These are phyloP conservation scores for Aspiorhynchus laticeps DNA, from an alignment of 2,113 vertebrate species.

Conservation along the genomic window DNA sequence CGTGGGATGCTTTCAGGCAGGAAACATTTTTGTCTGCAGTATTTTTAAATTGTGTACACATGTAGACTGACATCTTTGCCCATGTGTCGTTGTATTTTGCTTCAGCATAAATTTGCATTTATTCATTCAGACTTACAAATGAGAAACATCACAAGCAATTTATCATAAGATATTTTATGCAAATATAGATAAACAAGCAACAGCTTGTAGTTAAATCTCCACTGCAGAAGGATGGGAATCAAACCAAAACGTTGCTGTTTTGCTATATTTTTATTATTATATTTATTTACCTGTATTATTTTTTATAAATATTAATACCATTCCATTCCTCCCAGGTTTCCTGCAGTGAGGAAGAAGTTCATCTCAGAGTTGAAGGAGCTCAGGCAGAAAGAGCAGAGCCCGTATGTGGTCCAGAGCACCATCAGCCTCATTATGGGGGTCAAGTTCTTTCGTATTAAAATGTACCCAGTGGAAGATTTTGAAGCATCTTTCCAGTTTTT, in stretches of 20 bases:
- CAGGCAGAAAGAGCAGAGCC: conserved; percentile 92
- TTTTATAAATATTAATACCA: neutral
- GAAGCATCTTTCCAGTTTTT: conserved; percentile 99
- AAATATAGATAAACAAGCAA: neutral
- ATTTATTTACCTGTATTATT: neutral
- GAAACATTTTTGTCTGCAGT: neutral
- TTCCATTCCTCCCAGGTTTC: conserved; percentile 79
- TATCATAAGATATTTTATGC: neutral
- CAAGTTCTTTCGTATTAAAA: conserved; percentile 99
- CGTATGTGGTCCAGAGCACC: conserved; percentile 90
- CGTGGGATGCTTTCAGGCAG: neutral
- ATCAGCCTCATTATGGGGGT: conserved; percentile 99
- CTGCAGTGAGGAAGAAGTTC: conserved; percentile 97
- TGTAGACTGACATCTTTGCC: neutral
- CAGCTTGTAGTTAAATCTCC: neutral
- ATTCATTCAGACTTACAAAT: neutral
- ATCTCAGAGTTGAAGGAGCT: conserved; percentile 95
- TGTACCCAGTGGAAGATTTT: conserved; percentile 99
- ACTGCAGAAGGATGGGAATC: neutral
- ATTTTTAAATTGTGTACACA: neutral
- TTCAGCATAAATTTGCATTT: neutral
- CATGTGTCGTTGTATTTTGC: neutral
- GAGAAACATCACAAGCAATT: neutral
- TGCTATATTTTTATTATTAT: neutral
- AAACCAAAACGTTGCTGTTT: neutral